Evolutionary conservation across 2,888 invertebrate genomes (phyloP).

Genomic region (Coelogynopora nodosa): DNA sequence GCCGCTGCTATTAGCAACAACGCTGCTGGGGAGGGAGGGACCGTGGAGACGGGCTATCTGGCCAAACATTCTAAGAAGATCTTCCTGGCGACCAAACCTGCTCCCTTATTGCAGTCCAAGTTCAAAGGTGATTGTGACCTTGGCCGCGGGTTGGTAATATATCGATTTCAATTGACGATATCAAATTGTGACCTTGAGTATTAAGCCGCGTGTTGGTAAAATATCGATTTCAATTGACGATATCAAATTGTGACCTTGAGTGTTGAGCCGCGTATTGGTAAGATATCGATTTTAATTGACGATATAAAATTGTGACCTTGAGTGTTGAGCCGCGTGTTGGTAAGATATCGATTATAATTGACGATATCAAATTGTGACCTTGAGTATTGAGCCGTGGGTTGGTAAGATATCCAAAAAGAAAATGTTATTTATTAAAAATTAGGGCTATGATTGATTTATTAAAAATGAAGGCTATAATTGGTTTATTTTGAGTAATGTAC

Average conservation of each 20-base stretch:
- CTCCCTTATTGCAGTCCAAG: constrained; percentile 77
- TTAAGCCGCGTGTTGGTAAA: constrained; percentile 86
- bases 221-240: too few species aligned
- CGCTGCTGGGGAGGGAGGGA: background rate
- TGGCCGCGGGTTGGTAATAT: constrained; percentile 87
- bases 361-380: too few species aligned
- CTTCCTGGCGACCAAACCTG: constrained; percentile 86
- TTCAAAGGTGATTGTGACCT: constrained; percentile 70
- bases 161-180: too few species aligned
- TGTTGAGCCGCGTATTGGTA: constrained; percentile 87
- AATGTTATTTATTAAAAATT: too few species aligned
- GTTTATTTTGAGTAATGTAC: too few species aligned
- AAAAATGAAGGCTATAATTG: too few species aligned
- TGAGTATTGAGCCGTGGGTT: too few species aligned
- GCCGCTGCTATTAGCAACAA: background rate
- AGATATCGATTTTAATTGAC: too few species aligned
- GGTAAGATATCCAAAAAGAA: too few species aligned
- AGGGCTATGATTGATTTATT: too few species aligned
- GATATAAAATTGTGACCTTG: constrained; percentile 80
- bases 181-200: constrained; percentile 80
- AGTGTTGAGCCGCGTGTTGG: constrained; percentile 89
- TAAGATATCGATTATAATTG: too few species aligned
- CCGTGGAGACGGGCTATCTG: constrained; percentile 60
- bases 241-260: constrained; percentile 80
- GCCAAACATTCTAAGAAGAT: constrained; percentile 74